Base-by-base conservation (phyloP, 2,113 vertebrate species). In the Neogobius melanostomus region DNA sequence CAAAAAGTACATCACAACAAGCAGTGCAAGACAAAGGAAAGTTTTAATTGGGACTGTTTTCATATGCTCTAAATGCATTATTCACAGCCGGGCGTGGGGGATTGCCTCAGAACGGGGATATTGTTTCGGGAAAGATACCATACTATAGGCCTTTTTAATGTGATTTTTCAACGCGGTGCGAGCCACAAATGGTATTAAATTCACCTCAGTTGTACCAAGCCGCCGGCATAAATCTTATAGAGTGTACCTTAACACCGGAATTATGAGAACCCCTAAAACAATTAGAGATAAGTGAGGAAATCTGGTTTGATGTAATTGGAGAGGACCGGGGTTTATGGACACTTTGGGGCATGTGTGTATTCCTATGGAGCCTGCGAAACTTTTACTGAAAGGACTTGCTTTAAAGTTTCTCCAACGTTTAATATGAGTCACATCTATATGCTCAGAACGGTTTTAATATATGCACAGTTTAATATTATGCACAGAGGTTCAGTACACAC, bases 1-100 rank as follows among this genome's bases (percentile, higher is more conserved):
- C 77, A 43, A 68, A 69, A 70, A 56, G 68, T 68, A 75, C 45
- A 65, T 73, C 17, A 51, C 42, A 73, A 51, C 66, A 43, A 56
- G 72, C 54, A 62, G 43, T 57, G 36, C 43, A 78, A 79, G 72
- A 77, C 52, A 10, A 42, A 59, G 36, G 52, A 49, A 11, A 48
- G 21, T 63, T 53, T 64, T 59, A 61, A 44, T 1, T 7, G 54
- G 57, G 43, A 71, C 48, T 61, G 1, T 45, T 71, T 59, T 56
- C 71, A 62, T 42, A 17, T 21, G 15, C 21, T 14, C 11, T 45
- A 61, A 61, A 61, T n/a, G 59, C 62, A 47, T 44, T 56, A 49
- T 48, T 66, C 44, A 71, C 44, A 53, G 68, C 0, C 1, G 36
- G 61, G 28, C 51, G 49, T 57, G 16, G 28, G 28, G 47, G 28